phyloP scores from a whole-genome alignment of 2,888 invertebrate genomes.

The Norana najaformis region DNA sequence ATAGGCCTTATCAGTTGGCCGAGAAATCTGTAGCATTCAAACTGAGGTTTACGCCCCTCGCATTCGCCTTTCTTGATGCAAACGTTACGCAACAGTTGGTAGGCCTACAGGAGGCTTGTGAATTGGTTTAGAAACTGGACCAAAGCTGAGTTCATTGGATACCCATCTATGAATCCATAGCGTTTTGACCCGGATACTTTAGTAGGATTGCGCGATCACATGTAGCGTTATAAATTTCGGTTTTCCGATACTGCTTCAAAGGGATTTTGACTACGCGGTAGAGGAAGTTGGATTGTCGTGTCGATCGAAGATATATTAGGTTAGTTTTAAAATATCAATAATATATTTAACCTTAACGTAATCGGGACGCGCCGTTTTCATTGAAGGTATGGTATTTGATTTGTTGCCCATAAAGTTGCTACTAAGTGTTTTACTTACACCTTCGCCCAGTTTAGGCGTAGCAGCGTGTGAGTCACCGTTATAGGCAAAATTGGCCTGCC shows the following conservation, averaged over 20 bases:
- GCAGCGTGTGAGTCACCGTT: background rate
- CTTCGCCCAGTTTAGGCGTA: no score
- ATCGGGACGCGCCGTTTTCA: background rate
- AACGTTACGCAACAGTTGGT: background rate
- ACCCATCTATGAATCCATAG: background rate
- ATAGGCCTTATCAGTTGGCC: background rate
- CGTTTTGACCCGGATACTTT: background rate
- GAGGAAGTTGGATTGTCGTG: no score
- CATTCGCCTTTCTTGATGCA: background rate
- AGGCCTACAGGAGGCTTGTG: background rate
- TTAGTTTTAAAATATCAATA: no score
- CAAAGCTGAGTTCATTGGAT: background rate
- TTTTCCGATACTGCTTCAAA: background rate
- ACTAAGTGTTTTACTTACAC: background rate
- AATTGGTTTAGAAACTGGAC: background rate
- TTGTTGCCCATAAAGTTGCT: background rate
- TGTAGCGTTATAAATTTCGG: background rate
- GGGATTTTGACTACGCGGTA: no score
- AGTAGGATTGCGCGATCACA: background rate
- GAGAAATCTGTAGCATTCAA: no score
- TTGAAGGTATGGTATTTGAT: background rate
- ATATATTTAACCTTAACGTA: no score
- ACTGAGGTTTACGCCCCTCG: no score
- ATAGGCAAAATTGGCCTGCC: background rate
- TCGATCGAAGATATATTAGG: no score